These are phyloP conservation scores for Pogonocherus hispidulus DNA, from an alignment of 2,888 invertebrate genomes.

Conservation along the genomic window DNA sequence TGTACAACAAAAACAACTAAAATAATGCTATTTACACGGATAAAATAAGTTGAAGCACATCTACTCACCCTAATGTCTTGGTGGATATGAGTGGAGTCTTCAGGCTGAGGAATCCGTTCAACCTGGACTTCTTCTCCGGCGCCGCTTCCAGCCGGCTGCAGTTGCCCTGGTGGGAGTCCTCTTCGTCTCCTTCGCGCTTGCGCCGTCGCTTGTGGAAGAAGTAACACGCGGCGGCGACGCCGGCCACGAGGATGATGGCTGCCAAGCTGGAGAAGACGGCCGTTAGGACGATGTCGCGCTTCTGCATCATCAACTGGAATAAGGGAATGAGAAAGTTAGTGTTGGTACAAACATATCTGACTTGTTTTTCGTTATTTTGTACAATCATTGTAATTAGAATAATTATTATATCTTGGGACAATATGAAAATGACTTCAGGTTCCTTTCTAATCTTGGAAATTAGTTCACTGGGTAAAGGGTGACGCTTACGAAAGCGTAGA, in stretches of 20 bases:
- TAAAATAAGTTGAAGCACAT: not conserved
- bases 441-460: too few relatives aligned
- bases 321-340: too few relatives aligned
- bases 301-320: constrained; percentile 78
- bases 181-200: constrained; percentile 70
- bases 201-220: constrained; percentile 71
- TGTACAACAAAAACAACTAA: too few relatives aligned
- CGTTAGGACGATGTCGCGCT: constrained; percentile 76
- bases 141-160: constrained; percentile 45
- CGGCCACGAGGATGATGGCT: constrained; percentile 73
- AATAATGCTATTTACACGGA: not conserved
- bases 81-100: constrained; percentile 83
- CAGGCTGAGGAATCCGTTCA: constrained; percentile 79
- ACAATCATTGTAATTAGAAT: too few relatives aligned
- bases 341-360: too few relatives aligned
- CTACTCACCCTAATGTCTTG: constrained; percentile 81
- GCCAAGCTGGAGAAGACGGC: constrained; percentile 76
- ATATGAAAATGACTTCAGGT: too few relatives aligned
- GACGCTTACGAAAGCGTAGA: too few relatives aligned
- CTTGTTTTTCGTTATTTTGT: too few relatives aligned
- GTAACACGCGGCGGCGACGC: constrained; percentile 73
- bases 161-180: constrained; percentile 71
- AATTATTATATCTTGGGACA: too few relatives aligned
- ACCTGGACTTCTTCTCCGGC: constrained; percentile 72
- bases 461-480: too few relatives aligned